phyloP scores from a whole-genome alignment of 2,888 invertebrate species.

The Andrena bicolor region DNA sequence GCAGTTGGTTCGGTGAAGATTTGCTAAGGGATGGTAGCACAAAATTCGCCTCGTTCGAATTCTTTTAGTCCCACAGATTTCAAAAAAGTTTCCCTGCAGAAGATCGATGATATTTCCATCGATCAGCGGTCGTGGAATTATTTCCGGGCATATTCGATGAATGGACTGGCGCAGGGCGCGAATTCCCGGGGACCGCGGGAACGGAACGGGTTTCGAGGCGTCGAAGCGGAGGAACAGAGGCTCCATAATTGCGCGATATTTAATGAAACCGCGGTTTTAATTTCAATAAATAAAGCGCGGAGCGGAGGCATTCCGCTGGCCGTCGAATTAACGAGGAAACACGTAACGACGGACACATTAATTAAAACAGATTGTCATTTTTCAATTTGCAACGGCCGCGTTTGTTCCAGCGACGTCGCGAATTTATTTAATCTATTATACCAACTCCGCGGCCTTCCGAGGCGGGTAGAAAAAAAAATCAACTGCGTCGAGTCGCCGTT shows the following conservation, averaged over 20 bases:
- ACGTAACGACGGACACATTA: slow-evolving; percentile 7
- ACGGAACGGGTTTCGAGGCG: not conserved
- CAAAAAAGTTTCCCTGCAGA: too few species aligned
- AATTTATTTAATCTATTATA: slow-evolving; percentile 29
- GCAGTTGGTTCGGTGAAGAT: not conserved
- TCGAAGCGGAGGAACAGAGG: not conserved
- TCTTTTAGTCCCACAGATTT: too few species aligned
- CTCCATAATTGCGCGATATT: slow-evolving; percentile 8
- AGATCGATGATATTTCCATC: too few species aligned
- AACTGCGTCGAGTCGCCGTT: not conserved
- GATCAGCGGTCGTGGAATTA: too few species aligned
- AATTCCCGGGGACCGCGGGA: not conserved
- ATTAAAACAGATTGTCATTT: slow-evolving; percentile 48
- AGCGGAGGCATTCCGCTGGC: not conserved
- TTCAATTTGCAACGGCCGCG: slow-evolving; percentile 25
- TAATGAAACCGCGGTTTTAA: slow-evolving; percentile 24
- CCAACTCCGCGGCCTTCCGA: not conserved
- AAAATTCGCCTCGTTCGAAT: too few species aligned
- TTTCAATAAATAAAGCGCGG: slow-evolving; percentile 28
- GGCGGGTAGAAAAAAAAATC: not conserved
- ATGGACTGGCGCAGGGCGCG: too few species aligned
- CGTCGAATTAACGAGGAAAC: slow-evolving; percentile 34
- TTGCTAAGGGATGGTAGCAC: not conserved
- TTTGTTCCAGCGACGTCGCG: not conserved
- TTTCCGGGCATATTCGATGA: too few species aligned